Conservation (phyloP, 2,797 vertebrate genomes). For the Toxotes lorentzi region DNA sequence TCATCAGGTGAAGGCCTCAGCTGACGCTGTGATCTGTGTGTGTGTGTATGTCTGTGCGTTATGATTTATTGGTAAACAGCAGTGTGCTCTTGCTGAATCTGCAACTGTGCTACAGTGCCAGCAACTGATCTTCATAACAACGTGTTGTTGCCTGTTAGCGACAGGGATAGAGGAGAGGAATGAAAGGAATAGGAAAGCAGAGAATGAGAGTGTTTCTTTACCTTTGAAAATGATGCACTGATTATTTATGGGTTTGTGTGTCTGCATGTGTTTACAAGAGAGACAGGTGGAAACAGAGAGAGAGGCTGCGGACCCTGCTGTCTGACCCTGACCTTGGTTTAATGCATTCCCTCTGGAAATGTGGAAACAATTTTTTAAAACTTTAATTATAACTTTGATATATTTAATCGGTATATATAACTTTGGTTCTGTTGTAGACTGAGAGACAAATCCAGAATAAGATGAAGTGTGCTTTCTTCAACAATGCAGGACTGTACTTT, state of each 20-base stretch:
- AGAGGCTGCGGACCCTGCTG: neutral
- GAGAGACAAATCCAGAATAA: neutral
- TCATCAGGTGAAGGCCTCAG: slow-evolving; percentile 64
- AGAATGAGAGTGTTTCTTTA: slow-evolving; percentile 34
- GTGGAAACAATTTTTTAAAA: slow-evolving; percentile 1
- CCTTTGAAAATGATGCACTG: slow-evolving; percentile 30
- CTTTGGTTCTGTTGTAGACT: neutral
- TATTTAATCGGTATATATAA: neutral
- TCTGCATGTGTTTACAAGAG: slow-evolving; percentile 12
- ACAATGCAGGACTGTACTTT: neutral
- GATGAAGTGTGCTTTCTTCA: neutral
- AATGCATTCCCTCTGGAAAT: slow-evolving; percentile 5
- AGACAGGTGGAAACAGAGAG: neutral
- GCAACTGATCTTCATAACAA: slow-evolving; percentile 71
- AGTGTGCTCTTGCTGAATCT: slow-evolving; percentile 74
- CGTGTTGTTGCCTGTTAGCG: slow-evolving; percentile 60
- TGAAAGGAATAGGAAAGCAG: slow-evolving; percentile 31
- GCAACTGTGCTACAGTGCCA: slow-evolving; percentile 65
- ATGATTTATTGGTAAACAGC: slow-evolving; percentile 75
- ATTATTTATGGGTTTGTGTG: slow-evolving; percentile 32
- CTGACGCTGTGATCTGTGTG: slow-evolving; percentile 38
- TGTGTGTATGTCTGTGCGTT: slow-evolving; percentile 39
- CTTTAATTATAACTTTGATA: slow-evolving; percentile 4
- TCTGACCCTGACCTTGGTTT: slow-evolving; percentile 35
- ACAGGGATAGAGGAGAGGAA: slow-evolving; percentile 37